Percentiles rank a stretch among this genome's conserved stretches.
Conservation (phyloP, 1,140 invertebrate species). For the Metopolophium dirhodum region DNA sequence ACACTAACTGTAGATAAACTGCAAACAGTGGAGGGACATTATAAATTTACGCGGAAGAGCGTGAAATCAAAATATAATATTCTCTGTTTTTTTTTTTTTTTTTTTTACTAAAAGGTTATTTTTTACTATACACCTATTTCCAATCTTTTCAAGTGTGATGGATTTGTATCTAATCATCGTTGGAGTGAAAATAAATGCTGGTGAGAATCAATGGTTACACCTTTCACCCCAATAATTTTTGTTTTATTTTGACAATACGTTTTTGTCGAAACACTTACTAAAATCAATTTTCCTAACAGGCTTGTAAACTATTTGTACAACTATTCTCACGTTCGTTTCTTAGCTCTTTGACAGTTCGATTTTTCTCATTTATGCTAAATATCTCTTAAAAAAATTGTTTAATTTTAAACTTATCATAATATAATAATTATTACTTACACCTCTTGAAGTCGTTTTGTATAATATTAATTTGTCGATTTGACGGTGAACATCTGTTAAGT, state of each 20-base stretch:
- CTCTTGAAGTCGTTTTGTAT: neutral
- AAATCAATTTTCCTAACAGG: neutral
- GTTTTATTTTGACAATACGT: neutral
- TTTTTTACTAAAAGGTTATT: neutral
- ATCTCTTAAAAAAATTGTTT: too few relatives aligned
- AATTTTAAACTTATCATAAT: too few relatives aligned
- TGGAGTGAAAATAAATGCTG: neutral
- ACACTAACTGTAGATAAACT: neutral
- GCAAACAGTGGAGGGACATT: neutral
- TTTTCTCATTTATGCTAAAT: too few relatives aligned
- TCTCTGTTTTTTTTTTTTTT: neutral
- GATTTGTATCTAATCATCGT: neutral
- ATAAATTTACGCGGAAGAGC: neutral
- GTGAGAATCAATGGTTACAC: neutral
- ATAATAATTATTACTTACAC: neutral
- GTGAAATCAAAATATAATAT: conserved; percentile 5
- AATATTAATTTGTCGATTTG: neutral
- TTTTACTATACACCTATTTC: neutral
- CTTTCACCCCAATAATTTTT: neutral
- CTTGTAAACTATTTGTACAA: neutral
- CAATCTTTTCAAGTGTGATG: conserved; percentile 13
- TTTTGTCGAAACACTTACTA: neutral
- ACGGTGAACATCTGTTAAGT: neutral
- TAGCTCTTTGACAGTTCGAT: neutral
- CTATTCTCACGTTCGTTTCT: neutral